Evolutionary conservation across 1,140 invertebrate species (phyloP), one percentile per base, ranked within the genome.

Genomic region (Ips nitidus): DNA sequence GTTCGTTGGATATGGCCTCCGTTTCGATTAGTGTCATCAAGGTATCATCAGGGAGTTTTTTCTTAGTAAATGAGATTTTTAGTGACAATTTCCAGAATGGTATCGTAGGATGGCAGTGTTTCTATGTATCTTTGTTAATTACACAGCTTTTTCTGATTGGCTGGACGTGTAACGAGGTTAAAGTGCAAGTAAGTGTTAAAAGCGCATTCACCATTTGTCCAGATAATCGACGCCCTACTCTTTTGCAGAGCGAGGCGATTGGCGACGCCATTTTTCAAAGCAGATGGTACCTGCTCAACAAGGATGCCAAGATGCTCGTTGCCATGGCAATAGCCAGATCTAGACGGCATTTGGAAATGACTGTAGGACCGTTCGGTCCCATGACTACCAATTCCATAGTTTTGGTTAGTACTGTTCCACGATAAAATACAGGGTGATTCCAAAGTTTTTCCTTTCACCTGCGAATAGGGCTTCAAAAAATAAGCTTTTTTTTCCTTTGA

Each of bases 121-220:
- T 65, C 38, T 36, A 53, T 5, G 1, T 58, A 40, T 8, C 47
- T 38, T 43, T 68, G 38, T 2, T 66, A 39, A 1, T 45, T 41
- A 6, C 36, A 36, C 65, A 67, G 58, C 4, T 67, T 8, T 67
- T 47, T 41, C 38, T 50, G 4, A n/a, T 67, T 4, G 53, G 7
- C 7, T 67, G 65, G 65, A 47, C 43, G n/a, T 45, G 55, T 39
- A 59, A 67, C 8, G 65, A 67, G 41, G 37, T 67, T 7, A 43
- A 59, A 57, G 39, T 58, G 8, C 65, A 67, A 39, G 65, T 67
- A 59, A 50, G 42, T 59, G 8, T 8, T 2, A 22, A 22, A 3
- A 2, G 3, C 3, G 45, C 45, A 3, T 8, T 50, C 37, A 5
- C 52, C 2, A 1, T 47, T 40, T 40, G 41, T 6, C 1, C 7